Percentiles rank a stretch among this genome's conserved stretches.
Evolutionary conservation across 2,797 vertebrate genomes (phyloP).

Genomic region (Cossypha polioptera): DNA sequence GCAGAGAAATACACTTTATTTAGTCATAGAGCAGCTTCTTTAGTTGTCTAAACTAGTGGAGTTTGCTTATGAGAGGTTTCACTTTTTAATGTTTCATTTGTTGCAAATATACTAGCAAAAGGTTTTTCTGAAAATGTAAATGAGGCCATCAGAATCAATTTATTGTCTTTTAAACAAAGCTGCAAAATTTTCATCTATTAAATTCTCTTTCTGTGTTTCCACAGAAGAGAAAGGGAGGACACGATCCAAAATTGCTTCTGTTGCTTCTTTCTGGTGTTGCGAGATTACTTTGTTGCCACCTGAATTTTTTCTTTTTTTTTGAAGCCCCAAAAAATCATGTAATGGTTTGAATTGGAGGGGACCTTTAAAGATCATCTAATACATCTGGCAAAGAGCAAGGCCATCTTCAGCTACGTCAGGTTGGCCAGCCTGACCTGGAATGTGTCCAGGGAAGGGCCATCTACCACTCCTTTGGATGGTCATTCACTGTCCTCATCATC

Average conservation of each 20-base stretch:
- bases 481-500: background rate
- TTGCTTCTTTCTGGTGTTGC: background rate
- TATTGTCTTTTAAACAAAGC: background rate
- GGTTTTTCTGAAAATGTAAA: background rate
- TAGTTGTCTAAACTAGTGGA: background rate
- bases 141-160: background rate
- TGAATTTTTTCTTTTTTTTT: background rate
- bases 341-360: background rate
- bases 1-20: conserved; percentile 1
- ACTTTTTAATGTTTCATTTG: background rate
- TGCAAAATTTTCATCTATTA: background rate
- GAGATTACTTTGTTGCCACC: background rate
- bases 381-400: background rate
- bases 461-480: background rate
- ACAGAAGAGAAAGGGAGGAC: background rate
- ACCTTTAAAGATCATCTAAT: background rate
- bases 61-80: background rate
- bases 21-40: background rate
- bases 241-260: background rate
- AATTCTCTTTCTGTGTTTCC: background rate
- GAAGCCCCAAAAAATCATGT: fast-evolving
- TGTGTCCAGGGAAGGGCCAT: background rate
- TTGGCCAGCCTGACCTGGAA: background rate
- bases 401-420: background rate
- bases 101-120: background rate